Base-by-base conservation (phyloP, 2,888 invertebrate genomes). In the Drosophila pseudotalamancana region DNA sequence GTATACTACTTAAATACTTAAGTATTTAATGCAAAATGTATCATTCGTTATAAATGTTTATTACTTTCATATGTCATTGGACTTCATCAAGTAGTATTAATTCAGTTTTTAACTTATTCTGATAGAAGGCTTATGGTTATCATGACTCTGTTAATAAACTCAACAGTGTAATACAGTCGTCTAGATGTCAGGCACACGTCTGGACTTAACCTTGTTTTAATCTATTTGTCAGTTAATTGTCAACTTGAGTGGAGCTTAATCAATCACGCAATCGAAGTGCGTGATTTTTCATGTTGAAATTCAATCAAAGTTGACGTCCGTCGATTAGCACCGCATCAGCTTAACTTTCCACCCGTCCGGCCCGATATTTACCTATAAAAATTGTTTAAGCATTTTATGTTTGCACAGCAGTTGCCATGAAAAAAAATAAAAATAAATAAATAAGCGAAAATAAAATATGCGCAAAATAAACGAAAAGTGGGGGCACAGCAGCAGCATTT, bases 311-410 rank as follows among this genome's bases (percentile, higher is more conserved):
- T 62, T 79, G 80, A 79, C 84, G 67, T 66, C 25, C 51, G 65
- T 82, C 80, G 87, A 81, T 81, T 81, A 81, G 80, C 80, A 43
- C 39, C 63, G 50, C 62, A 56, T 48, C 37, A 32, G 53, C 45
- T 77, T 50, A 53, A 67, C 53, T 37, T 57, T 3, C 14, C 12
- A 4, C 21, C 23, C n/a, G 0, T 12, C 2, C 19, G 2, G 9
- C 1, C 31, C 9, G 3, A 29, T 68, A 72, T 72, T 85, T 85
- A 69, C 75, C 78, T 75, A 85, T 84, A 70, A 62, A 87, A 87
- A 81, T 88, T 64, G 74, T 88, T 88, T 79, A 88, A 88, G 71
- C 87, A 77, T 87, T 88, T 88, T 77, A 82, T 82, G 81, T 82
- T 82, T 55, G 82, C 75, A 64, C 81, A 82, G 87, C 81, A 81